Evolutionary conservation across 2,113 vertebrate genomes (phyloP), one percentile per base, ranked within the genome.

Genomic region (Nicator chloris): DNA sequence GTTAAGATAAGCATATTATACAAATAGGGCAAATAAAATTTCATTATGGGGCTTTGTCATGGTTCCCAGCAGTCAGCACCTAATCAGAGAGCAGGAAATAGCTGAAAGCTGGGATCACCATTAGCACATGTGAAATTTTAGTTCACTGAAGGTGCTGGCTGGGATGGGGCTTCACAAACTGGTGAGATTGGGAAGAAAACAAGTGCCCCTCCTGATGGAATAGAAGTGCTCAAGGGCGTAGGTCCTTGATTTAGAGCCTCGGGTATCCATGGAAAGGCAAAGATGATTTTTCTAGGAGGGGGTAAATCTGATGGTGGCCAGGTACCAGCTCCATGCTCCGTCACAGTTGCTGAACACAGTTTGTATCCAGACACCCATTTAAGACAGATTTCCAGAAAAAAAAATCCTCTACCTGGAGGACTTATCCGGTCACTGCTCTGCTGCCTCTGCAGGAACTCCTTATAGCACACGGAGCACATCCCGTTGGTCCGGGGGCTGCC

Each of bases 381-480:
- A 59, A 37, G 20, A 70, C 0, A 81, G 19, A 57, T 54, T 75
- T 57, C 33, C 3, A 47, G 42, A 15, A 11, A 31, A 83, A 83
- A 82, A 90, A 82, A 11, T 27, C 33, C 73, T 95, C 97, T 98
- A 98, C 98, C 98, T 79, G 98, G 97, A 76, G 99, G 98, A 93
- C 97, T 99, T 86, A 98, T 98, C 93, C 98, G 96, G 71, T 98
- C 98, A 82, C 98, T 98, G 90, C 98, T 98, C 97, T 99, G 98
- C 97, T 99, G 99, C 82, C 99, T 98, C 97, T 99, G 98, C 63
- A 99, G 98, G 95, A 98, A 98, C 96, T 99, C 99, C 97, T 99
- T 99, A 40, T 99, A 99, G 98, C 99, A 99, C 86, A 99, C 98
- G 4, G 99, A 99, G 96, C 99, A 99, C 99, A 99, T 99, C 92